phyloP scores from a whole-genome alignment of 1,140 invertebrate species.

The Dendroctonus ponderosae region DNA sequence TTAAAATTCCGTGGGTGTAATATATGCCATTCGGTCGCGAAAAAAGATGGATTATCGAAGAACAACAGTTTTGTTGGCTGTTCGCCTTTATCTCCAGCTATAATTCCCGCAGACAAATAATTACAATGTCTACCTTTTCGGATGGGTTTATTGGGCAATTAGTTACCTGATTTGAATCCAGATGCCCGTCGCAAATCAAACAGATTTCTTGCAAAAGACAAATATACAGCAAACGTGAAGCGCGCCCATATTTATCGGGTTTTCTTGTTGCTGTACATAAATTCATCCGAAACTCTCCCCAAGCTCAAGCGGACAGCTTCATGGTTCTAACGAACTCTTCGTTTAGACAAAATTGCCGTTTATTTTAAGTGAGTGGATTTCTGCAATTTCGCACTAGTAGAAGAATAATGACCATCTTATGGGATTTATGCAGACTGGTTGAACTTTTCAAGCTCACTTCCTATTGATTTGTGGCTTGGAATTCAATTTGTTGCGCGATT shows the following conservation, averaged over 20 bases:
- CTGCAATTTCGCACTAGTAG: neutral
- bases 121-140: too few relatives aligned
- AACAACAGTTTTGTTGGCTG: slow-evolving; percentile 22
- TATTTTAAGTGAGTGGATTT: slow-evolving; percentile 13
- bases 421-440: too few relatives aligned
- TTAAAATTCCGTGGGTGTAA: slow-evolving; percentile 25
- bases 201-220: too few relatives aligned
- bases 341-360: slow-evolving; percentile 13
- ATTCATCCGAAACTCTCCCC: neutral
- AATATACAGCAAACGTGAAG: too few relatives aligned
- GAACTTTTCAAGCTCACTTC: too few relatives aligned
- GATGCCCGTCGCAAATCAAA: too few relatives aligned
- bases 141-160: too few relatives aligned
- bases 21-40: slow-evolving; percentile 17
- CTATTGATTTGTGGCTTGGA: too few relatives aligned
- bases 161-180: too few relatives aligned
- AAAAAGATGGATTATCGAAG: slow-evolving; percentile 22
- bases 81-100: slow-evolving; percentile 17
- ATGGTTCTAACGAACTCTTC: slow-evolving; percentile 15
- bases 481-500: too few relatives aligned
- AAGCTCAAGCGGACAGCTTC: slow-evolving; percentile 8
- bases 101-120: slow-evolving; percentile 15
- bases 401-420: too few relatives aligned
- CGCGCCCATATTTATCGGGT: too few relatives aligned
- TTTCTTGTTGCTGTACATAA: neutral